These are phyloP conservation scores for Cygnus buccinator DNA, from an alignment of 2,113 vertebrate genomes.

Conservation along the genomic window DNA sequence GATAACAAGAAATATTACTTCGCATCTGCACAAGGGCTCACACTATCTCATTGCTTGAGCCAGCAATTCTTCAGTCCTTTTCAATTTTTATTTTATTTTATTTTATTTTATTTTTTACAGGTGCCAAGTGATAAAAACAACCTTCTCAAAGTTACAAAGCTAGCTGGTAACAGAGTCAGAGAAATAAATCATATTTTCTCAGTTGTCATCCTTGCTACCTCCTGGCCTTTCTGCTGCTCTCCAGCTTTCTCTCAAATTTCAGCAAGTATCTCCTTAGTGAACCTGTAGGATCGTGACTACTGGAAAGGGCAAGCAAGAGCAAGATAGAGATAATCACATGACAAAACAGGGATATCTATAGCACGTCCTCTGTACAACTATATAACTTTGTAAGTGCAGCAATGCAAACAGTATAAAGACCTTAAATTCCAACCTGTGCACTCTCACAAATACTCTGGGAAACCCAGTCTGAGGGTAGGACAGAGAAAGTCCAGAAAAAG, in stretches of 20 bases:
- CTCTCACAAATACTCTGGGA: background rate
- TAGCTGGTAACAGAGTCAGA: background rate
- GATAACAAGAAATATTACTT: background rate
- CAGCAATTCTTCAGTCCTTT: background rate
- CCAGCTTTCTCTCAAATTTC: background rate
- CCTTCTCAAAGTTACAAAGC: background rate
- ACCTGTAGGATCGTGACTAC: background rate
- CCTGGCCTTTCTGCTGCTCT: background rate
- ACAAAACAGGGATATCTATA: background rate
- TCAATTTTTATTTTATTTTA: too few species aligned
- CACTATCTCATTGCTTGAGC: rapidly evolving
- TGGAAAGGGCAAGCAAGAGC: background rate
- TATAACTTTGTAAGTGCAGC: background rate
- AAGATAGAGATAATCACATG: background rate
- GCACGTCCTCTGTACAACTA: background rate
- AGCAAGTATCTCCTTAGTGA: background rate
- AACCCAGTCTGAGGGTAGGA: background rate
- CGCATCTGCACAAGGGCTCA: background rate
- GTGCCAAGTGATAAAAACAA: background rate
- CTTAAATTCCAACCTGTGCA: background rate
- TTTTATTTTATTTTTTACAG: background rate
- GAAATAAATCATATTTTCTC: background rate
- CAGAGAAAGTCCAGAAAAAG: background rate
- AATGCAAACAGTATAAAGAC: background rate
- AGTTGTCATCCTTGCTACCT: background rate